Conservation (phyloP, 2,888 invertebrate species). For the Itoplectis maculator region DNA sequence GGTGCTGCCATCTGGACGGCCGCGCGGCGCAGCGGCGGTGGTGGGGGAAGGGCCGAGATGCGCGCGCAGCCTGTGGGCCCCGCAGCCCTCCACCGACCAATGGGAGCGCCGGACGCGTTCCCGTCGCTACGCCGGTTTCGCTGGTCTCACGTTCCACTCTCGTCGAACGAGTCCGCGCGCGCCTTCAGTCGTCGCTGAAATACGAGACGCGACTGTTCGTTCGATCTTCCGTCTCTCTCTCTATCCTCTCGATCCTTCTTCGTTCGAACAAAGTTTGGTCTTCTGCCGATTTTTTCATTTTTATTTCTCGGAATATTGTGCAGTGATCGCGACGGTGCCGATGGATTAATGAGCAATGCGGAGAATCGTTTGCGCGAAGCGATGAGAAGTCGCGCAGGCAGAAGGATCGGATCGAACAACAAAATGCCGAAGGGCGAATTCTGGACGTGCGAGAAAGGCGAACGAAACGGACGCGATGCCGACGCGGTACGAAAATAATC, state of each 20-base stretch:
- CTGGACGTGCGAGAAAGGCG: slow-evolving; percentile 63
- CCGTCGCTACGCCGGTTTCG: slow-evolving; percentile 46
- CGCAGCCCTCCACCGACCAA: slow-evolving; percentile 8
- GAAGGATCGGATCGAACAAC: slow-evolving; percentile 31
- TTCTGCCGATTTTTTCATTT: too few relatives aligned
- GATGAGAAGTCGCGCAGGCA: slow-evolving; percentile 39
- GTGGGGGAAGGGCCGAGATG: slow-evolving; percentile 14
- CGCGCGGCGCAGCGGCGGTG: neutral
- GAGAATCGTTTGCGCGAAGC: neutral
- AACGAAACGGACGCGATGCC: slow-evolving; percentile 66
- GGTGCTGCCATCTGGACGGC: slow-evolving; percentile 62
- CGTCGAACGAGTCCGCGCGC: slow-evolving; percentile 18
- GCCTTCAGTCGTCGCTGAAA: slow-evolving; percentile 60
- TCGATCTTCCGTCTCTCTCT: neutral
- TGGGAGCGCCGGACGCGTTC: slow-evolving; percentile 25
- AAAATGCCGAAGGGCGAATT: slow-evolving; percentile 57
- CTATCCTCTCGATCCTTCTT: slow-evolving; percentile 1
- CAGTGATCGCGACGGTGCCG: slow-evolving; percentile 15
- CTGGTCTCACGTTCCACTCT: slow-evolving; percentile 46
- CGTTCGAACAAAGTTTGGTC: neutral
- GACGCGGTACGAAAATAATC: slow-evolving; percentile 52
- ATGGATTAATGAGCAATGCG: slow-evolving; percentile 55
- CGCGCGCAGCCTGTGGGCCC: neutral
- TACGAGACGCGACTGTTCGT: slow-evolving; percentile 14
- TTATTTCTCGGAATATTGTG: neutral